Evolutionary conservation across 2,888 invertebrate species (phyloP), one percentile per base, ranked within the genome.

Genomic region (Polia nebulosa): DNA sequence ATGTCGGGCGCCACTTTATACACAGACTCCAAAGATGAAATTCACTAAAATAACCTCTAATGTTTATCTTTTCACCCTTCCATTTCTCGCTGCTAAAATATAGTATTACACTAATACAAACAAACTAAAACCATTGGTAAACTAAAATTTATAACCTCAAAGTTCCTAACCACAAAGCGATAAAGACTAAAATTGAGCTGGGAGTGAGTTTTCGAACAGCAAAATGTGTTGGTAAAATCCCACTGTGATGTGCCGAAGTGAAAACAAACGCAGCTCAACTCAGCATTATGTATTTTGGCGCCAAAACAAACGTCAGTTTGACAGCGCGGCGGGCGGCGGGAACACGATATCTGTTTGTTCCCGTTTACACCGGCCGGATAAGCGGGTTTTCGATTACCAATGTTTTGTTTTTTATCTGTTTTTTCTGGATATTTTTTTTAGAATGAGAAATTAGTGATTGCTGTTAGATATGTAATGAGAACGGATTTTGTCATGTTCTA

Each of bases 221-320:
- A 88, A 89, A 78, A 75, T 77, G 70, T 45, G 70, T 73, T 83
- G 73, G 85, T 80, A 75, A 68, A 80, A 68, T 75, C 77, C 72
- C 71, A 79, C 92, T 91, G 89, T 93, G 93, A 94, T 92, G 92
- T 94, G 92, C 93, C 93, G 93, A 91, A 92, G 94, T 93, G 94
- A 95, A 94, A 95, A 95, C 94, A 95, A 94, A 94, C 95, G 86
- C 87, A 87, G 92, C 92, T 93, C 92, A 93, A 92, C 92, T 93
- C 91, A 90, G 94, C 94, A 93, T 94, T 95, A 95, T 95, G 94
- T 94, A 93, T 95, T 95, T 95, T 93, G 94, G 95, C 95, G 95
- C 94, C 94, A 95, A 95, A 95, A 95, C 94, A 95, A 95, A 95
- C 95, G 95, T 95, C 95, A 95, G 88, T 92, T 90, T 95, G 94